These are phyloP conservation scores for Bambusicola thoracicus DNA, from an alignment of 2,113 vertebrate genomes.

Conservation along the genomic window DNA sequence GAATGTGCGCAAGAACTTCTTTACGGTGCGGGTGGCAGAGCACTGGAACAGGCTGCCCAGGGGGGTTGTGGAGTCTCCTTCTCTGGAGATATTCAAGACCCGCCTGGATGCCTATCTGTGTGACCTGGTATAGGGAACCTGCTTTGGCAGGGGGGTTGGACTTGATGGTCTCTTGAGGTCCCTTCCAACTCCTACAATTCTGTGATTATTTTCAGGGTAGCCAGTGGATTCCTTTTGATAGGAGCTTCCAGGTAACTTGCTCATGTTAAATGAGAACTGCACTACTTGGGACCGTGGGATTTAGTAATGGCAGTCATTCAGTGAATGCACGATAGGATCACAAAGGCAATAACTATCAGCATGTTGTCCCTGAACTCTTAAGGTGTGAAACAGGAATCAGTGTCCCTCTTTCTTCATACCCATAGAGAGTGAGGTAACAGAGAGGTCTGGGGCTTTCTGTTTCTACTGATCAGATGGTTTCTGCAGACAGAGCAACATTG, in stretches of 20 bases:
- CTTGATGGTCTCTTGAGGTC: too few species aligned
- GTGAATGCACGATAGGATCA: background rate
- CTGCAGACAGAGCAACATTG: background rate
- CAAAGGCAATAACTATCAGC: accelerated
- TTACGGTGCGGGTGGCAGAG: too few species aligned
- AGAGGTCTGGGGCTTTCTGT: background rate
- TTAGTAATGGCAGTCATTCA: background rate
- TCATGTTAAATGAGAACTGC: accelerated
- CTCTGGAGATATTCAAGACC: too few species aligned
- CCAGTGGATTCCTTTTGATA: background rate
- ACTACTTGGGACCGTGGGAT: background rate
- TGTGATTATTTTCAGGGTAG: background rate
- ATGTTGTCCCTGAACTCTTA: background rate
- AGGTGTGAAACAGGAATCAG: background rate
- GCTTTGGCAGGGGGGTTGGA: too few species aligned
- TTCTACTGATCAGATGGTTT: background rate
- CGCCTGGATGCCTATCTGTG: too few species aligned
- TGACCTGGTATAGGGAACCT: too few species aligned
- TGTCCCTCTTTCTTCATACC: background rate
- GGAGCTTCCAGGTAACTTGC: background rate
- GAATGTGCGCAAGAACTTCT: too few species aligned
- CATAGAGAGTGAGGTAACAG: background rate
- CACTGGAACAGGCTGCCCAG: too few species aligned
- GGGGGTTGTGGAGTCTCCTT: too few species aligned
- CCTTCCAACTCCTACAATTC: too few species aligned